Base-by-base conservation (phyloP, 1,140 invertebrate species). In the Cyclina sinensis region DNA sequence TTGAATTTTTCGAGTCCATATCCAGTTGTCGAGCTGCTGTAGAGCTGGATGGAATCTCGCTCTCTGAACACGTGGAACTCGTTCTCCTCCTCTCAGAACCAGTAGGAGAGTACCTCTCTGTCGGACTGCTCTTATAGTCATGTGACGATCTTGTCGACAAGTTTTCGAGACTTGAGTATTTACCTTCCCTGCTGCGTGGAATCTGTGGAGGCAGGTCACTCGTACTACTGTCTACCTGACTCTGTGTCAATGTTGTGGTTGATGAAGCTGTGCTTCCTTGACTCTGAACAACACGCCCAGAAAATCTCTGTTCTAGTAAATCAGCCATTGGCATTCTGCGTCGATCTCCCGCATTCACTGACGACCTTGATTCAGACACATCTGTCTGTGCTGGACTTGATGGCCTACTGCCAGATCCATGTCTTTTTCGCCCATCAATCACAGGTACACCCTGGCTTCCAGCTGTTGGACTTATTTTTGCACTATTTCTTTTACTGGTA, bases 321-420 rank as follows among this genome's bases (percentile, higher is more conserved):
- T 92, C 91, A 46, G 88, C 91, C 39, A 90, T 85, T 57, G 90
- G 86, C 48, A 89, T 83, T 39, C 90, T 74, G 24, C 90, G 57
- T 43, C 78, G 51, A 4, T 89, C 86, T 11, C 21, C 73, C 27
- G 46, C 46, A 24, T 32, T 68, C 0, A 32, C 78, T 1, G 78
- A 62, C 5, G 84, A 82, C 16, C 80, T 30, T 27, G 79, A 76
- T 7, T 88, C 86, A 39, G 65, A 54, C 14, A 59, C 54, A 43
- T 82, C 86, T 32, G 51, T 83, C 7, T 81, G 79, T 21, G 86
- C 80, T 30, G 92, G 92, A 68, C 92, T 93, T 74, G 70, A 91
- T 24, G 92, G 92, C 57, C 92, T 86, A 70, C 92, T 93, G 18
- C 91, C 91, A 46, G 92, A 91, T 24, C 86, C 89, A 82, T 91